Percentiles rank a stretch among this genome's conserved stretches.
phyloP scores from a whole-genome alignment of 2,113 vertebrate species.

The Elephantulus edwardii region DNA sequence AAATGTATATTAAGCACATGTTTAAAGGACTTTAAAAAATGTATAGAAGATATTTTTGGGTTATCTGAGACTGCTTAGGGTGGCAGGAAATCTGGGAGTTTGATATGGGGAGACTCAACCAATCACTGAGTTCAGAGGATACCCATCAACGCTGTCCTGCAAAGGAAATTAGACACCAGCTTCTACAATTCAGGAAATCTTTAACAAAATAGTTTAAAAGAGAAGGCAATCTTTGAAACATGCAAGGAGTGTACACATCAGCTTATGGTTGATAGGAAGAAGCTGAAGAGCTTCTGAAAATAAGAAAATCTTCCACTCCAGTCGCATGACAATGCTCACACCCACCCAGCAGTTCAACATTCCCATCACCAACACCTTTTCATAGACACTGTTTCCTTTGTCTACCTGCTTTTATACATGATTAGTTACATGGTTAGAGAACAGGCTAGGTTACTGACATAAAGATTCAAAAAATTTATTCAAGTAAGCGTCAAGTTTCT shows the following conservation, averaged over 20 bases:
- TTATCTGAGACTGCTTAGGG: neutral
- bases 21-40: conserved; percentile 10
- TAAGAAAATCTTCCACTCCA: neutral
- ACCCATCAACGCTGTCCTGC: neutral
- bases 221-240: neutral
- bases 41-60: neutral
- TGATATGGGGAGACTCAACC: neutral
- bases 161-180: neutral
- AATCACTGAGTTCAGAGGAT: neutral
- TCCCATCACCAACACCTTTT: neutral
- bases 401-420: neutral
- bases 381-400: neutral
- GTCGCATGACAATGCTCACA: too few relatives aligned
- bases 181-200: neutral
- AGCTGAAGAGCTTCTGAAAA: neutral
- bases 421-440: neutral
- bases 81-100: neutral
- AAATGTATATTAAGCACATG: neutral
- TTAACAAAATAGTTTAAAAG: neutral
- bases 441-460: neutral
- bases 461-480: neutral
- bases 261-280: neutral
- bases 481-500: neutral
- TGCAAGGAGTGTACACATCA: neutral
- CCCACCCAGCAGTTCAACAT: neutral